Base-by-base conservation (phyloP, 2,797 vertebrate species). In the Pteropus rufus region DNA sequence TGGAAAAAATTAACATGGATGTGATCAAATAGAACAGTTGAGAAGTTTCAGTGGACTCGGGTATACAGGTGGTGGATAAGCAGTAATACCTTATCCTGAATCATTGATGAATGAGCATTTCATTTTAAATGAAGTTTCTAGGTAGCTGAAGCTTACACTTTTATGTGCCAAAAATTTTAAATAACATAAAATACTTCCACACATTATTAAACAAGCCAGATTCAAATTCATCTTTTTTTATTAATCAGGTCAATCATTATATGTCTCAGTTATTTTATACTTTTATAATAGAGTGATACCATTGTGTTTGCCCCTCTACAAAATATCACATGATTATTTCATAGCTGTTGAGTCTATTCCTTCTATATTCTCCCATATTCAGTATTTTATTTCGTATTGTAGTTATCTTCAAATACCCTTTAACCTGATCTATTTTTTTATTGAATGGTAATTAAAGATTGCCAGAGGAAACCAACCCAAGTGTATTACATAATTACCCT, bases 361-460 rank as follows among this genome's bases (percentile, higher is more conserved):
- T 86, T 70, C 23, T 84, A 0, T 52, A 34, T 91, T 77, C 26
- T 80, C 41, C 85, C 41, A 60, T 81, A 36, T 76, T 96, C n/a
- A 65, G 31, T 62, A 49, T 87, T 91, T 92, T 21, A 21, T 58
- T 73, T 81, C 39, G 52, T 26, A 86, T 52, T 31, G 31, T 83
- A 19, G 9, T 88, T 82, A 77, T 77, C 36, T 39, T 5, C n/a
- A 49, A 41, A 49, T 44, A 76, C 56, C 10, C 62, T 29, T 79
- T 49, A 62, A 69, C 52, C 49, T 85, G 86, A 60, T 87, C 75
- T 89, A 10, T 54, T 52, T 90, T 93, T 86, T 89, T 94, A 94
- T 93, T 89, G 81, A 85, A 56, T 58, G 75, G 23, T 54, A 96
- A 69, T 87, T 94, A 90, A 95, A 77, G 34, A 69, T 72, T 70